Conservation (phyloP, 1,140 invertebrate species). For the Solenopsis fugax region DNA sequence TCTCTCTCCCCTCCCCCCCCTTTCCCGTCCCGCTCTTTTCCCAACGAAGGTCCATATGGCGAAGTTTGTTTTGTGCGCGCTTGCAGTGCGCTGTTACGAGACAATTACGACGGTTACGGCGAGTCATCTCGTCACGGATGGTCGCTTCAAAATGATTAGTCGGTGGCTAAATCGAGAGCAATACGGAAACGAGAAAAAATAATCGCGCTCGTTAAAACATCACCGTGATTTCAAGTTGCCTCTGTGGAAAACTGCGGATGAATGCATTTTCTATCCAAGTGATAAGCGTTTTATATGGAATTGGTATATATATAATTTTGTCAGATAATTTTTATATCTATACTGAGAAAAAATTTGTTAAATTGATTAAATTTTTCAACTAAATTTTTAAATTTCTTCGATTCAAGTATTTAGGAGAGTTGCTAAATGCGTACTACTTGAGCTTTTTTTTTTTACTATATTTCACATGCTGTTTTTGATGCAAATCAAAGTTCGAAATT, state of each 20-base stretch:
- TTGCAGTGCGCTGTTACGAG: conserved; percentile 77
- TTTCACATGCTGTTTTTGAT: no score
- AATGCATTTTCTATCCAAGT: background rate
- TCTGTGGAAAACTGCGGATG: background rate
- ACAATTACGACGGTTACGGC: conserved; percentile 81
- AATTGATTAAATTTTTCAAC: no score
- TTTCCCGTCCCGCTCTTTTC: conserved; percentile 49
- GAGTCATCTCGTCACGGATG: conserved; percentile 69
- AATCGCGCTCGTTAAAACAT: conserved; percentile 42
- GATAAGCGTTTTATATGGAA: background rate
- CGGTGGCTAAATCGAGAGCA: conserved; percentile 53
- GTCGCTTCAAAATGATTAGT: conserved; percentile 70
- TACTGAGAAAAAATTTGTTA: no score
- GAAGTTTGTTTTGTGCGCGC: conserved; percentile 78
- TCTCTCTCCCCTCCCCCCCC: background rate
- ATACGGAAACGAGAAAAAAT: conserved; percentile 34
- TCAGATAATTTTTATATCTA: background rate
- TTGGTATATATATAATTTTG: background rate
- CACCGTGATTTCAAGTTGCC: background rate
- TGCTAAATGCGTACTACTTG: no score
- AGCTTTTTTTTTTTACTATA: no score
- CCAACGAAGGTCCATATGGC: conserved; percentile 77
- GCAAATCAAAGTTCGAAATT: no score
- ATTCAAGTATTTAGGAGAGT: no score
- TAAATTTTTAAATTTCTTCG: no score